A percentile compares a stretch with the other conserved stretches of the same genome.
Evolutionary conservation across 1,140 invertebrate species (phyloP).

Genomic region (Patella vulgata): DNA sequence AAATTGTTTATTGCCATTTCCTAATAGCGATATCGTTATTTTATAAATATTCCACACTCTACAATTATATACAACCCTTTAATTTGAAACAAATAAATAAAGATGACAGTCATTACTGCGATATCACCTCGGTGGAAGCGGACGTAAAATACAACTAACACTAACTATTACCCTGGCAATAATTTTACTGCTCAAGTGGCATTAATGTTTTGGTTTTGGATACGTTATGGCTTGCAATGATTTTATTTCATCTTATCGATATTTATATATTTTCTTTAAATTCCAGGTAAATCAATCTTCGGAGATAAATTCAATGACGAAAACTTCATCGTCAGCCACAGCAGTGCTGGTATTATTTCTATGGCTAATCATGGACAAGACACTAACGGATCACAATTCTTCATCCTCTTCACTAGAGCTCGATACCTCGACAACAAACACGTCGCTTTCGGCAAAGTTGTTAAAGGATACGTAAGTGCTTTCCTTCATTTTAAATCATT

Average conservation of each 20-base stretch:
- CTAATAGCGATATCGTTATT: neutral
- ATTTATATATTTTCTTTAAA: neutral
- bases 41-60: no score
- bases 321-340: constrained; percentile 56
- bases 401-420: constrained; percentile 88
- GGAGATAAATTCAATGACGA: constrained; percentile 80
- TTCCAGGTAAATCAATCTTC: constrained; percentile 86
- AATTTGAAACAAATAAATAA: no score
- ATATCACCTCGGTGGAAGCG: no score
- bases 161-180: no score
- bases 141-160: no score
- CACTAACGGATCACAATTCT: constrained; percentile 67
- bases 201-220: no score
- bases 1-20: no score
- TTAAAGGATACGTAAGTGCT: constrained; percentile 52
- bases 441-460: constrained; percentile 92
- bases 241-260: no score
- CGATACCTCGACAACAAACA: constrained; percentile 93
- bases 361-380: constrained; percentile 64
- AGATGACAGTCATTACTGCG: no score
- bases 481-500: neutral
- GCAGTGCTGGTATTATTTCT: constrained; percentile 52
- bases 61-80: neutral
- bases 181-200: no score
- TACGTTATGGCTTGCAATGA: no score